A percentile compares a stretch with the other conserved stretches of the same genome.
phyloP scores from a whole-genome alignment of 37 sponge, comb jelly and placozoan species.

The Agelas oroides region DNA sequence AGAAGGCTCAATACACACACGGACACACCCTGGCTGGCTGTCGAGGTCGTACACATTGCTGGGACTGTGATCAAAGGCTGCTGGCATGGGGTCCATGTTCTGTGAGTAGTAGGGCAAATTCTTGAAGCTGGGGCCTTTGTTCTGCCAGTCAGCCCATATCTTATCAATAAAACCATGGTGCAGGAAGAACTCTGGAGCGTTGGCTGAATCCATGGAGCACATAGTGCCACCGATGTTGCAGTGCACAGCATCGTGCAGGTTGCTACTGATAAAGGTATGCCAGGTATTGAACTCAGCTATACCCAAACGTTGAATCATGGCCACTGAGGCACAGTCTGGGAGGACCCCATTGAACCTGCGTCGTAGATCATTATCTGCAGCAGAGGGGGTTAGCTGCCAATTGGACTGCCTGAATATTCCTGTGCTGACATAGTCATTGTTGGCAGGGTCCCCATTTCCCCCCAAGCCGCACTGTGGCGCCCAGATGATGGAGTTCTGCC shows the following conservation, averaged over 20 bases:
- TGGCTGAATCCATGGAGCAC: conserved; percentile 46
- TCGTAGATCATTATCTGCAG: neutral
- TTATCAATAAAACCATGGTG: conserved; percentile 68
- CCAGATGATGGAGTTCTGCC: conserved; percentile 56
- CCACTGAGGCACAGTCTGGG: conserved; percentile 40
- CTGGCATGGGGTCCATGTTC: conserved; percentile 24
- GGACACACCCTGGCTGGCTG: conserved; percentile 26
- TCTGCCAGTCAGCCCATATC: conserved; percentile 62
- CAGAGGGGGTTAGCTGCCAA: conserved; percentile 31
- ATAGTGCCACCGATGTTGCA: conserved; percentile 51
- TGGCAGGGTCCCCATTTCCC: conserved; percentile 32
- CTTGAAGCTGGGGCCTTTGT: conserved; percentile 34
- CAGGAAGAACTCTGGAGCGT: conserved; percentile 60
- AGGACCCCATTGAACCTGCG: conserved; percentile 31
- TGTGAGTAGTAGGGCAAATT: conserved; percentile 12
- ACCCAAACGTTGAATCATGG: neutral
- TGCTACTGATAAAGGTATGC: conserved; percentile 1
- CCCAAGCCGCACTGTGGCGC: conserved; percentile 34
- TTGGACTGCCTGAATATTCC: conserved; percentile 30
- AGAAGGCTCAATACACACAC: conserved; percentile 12
- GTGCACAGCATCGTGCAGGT: conserved; percentile 47
- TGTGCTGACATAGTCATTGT: conserved; percentile 13
- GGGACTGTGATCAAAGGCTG: neutral
- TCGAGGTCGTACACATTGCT: conserved; percentile 29
- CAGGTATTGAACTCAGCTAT: conserved; percentile 25